These are phyloP conservation scores for Pimpla rufipes DNA, from an alignment of 2,888 invertebrate species.

Conservation along the genomic window DNA sequence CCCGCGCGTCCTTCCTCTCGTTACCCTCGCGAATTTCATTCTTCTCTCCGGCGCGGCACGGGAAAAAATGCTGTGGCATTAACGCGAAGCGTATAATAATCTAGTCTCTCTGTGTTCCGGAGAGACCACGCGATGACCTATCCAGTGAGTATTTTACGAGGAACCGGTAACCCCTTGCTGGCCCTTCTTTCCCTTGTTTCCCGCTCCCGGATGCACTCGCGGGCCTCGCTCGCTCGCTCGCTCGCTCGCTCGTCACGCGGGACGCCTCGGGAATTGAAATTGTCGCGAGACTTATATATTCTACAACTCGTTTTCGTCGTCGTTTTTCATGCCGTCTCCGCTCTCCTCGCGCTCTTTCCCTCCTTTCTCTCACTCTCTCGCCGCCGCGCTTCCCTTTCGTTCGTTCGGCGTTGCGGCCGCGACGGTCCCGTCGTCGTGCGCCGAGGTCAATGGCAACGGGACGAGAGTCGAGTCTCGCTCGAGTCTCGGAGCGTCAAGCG, in stretches of 20 bases:
- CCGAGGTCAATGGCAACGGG: slow-evolving; percentile 71
- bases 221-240: background rate
- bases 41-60: background rate
- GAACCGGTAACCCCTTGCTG: slow-evolving; percentile 22
- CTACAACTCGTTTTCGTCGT: slow-evolving; percentile 61
- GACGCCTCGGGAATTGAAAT: slow-evolving; percentile 35
- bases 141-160: slow-evolving; percentile 16
- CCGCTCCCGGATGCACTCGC: slow-evolving; percentile 22
- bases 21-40: slow-evolving; percentile 42
- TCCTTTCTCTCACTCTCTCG: slow-evolving; percentile 51
- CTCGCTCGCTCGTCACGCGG: slow-evolving; percentile 29
- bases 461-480: slow-evolving; percentile 69
- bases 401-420: slow-evolving; percentile 36
- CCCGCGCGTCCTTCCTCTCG: slow-evolving; percentile 28
- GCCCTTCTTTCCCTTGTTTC: slow-evolving; percentile 21
- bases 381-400: slow-evolving; percentile 65
- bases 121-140: slow-evolving; percentile 56
- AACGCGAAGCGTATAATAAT: slow-evolving; percentile 50
- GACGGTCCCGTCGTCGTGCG: slow-evolving; percentile 59
- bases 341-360: slow-evolving; percentile 16
- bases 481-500: slow-evolving; percentile 74
- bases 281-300: slow-evolving; percentile 38
- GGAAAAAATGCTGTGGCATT: background rate
- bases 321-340: background rate
- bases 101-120: slow-evolving; percentile 17